Evolutionary conservation across 1,140 invertebrate genomes (phyloP), one percentile per base, ranked within the genome.

Genomic region (Atta colombica): DNA sequence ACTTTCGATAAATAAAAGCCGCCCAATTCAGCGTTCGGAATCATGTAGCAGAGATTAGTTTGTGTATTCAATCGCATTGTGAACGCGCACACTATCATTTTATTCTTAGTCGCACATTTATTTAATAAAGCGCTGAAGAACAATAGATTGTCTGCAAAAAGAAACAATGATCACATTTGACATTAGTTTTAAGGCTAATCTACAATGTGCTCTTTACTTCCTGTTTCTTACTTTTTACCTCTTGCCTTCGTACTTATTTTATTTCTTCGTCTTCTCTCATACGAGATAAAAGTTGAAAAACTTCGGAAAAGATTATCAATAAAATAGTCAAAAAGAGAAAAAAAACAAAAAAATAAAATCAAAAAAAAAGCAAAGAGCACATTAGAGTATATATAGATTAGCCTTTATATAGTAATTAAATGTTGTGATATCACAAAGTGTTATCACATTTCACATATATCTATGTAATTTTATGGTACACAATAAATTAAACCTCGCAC

Each of bases 1-100:
- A 93, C 81, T 86, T 88, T 87, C 35, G 88, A 89, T 61, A 93
- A n/a, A 71, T 93, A 93, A 89, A 94, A 93, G 16, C 93, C 93
- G 5, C 89, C 89, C 8, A 63, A 82, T 16, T 89, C 45, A 5
- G n/a, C 7, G 60, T 71, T 88, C 14, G 93, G 91, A 77, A 90
- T 92, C 88, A 94, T 87, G 16, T 78, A 82, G 63, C 55, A 92
- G 21, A 93, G n/a, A 74, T 80, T 82, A 3, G 92, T 45, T 21
- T 63, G 12, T n/a, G 75, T 77, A 58, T 72, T 18, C 3, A 65
- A 35, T 77, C 89, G 71, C 7, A 89, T 5, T 49, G 87, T 88
- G 2, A 92, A 65, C 4, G 78, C 21, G 49, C 92, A 93, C 77
- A 93, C 77, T 58, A 91, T 88, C 91, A 92, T 93, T 16, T 91